Percentiles rank a stretch among this genome's conserved stretches.
Conservation (phyloP, 2,113 vertebrate genomes). For the Synodontis membranacea region DNA sequence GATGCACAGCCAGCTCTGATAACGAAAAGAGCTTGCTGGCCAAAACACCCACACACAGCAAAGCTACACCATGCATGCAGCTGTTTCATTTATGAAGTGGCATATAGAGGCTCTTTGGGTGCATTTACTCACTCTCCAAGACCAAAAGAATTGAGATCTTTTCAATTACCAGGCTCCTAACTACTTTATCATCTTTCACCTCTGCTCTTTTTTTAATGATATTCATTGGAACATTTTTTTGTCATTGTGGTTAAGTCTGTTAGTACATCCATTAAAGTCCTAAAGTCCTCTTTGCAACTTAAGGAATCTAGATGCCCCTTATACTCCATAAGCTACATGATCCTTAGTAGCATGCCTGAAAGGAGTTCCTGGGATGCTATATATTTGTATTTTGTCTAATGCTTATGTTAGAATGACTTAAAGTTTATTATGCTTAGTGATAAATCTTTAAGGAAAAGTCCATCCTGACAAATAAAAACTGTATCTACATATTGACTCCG, state of each 20-base stretch:
- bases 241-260: neutral
- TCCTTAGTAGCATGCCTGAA: neutral
- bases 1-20: slow-evolving; percentile 19
- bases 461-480: neutral
- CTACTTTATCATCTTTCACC: neutral
- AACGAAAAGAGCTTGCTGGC: neutral
- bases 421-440: neutral
- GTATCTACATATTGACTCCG: neutral
- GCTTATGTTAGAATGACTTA: neutral
- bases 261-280: neutral
- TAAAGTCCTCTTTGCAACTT: neutral
- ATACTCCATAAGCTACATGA: neutral
- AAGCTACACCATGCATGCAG: neutral
- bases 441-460: neutral
- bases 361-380: neutral
- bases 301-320: neutral
- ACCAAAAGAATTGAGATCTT: neutral
- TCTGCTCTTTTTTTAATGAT: neutral
- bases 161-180: neutral
- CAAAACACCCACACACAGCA: neutral
- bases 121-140: neutral
- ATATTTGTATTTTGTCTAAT: neutral
- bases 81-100: slow-evolving; percentile 9
- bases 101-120: neutral
- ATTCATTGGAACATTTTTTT: neutral